A percentile compares a stretch with the other conserved stretches of the same genome.
Evolutionary conservation across 2,113 vertebrate genomes (phyloP).

Genomic region (Paracanthobrama guichenoti): DNA sequence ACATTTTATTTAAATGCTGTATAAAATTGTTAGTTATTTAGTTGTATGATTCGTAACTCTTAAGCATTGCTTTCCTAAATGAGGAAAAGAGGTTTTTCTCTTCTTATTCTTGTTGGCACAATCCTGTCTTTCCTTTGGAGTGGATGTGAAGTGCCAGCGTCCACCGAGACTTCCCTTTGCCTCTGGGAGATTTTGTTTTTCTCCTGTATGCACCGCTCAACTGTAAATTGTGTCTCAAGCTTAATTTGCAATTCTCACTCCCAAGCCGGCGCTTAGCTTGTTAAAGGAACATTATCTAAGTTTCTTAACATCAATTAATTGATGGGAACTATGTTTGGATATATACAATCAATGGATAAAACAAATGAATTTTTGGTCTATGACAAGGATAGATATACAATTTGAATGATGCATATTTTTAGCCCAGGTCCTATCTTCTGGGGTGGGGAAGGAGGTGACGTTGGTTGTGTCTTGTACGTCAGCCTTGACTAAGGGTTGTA

Average conservation of each 20-base stretch:
- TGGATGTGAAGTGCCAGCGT: background rate
- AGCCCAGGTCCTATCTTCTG: conserved; percentile 35
- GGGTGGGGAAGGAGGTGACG: conserved; percentile 64
- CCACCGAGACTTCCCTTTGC: conserved; percentile 46
- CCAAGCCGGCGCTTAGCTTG: background rate
- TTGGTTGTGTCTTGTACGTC: conserved; percentile 67
- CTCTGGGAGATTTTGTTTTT: conserved; percentile 50
- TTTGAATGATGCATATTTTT: conserved; percentile 36
- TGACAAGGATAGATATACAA: background rate
- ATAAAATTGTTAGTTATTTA: conserved; percentile 21
- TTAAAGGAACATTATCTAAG: background rate
- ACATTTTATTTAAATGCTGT: background rate
- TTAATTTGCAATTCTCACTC: conserved; percentile 10
- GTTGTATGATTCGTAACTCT: conserved; percentile 29
- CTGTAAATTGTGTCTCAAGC: conserved; percentile 15
- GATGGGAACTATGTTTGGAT: background rate
- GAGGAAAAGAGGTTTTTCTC: background rate
- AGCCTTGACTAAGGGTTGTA: conserved; percentile 58
- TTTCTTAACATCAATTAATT: background rate
- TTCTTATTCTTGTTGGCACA: background rate
- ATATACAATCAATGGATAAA: background rate
- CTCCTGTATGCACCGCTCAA: conserved; percentile 21
- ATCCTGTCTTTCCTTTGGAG: conserved; percentile 2
- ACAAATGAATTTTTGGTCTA: background rate
- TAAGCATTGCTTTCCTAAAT: background rate